Percentiles rank a stretch among this genome's conserved stretches.
These are phyloP conservation scores for Brachyptera putata DNA, from an alignment of 2,888 invertebrate genomes.

Conservation along the genomic window DNA sequence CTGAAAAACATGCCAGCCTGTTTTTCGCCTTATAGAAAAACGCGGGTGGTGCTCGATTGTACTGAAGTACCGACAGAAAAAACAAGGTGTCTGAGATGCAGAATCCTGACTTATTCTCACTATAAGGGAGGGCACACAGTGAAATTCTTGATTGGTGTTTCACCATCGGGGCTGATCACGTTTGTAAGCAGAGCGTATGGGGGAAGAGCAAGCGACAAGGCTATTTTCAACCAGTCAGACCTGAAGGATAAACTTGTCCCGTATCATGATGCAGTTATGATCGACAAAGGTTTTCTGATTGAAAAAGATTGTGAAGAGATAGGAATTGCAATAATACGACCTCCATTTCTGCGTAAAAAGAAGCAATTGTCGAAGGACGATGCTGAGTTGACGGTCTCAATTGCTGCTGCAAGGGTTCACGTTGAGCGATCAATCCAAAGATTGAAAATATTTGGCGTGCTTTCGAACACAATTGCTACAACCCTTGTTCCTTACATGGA, in stretches of 20 bases:
- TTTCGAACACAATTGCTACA: neutral
- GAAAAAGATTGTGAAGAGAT: conserved; percentile 33
- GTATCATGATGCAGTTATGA: conserved; percentile 35
- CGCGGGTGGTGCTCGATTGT: conserved; percentile 24
- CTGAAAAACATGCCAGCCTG: conserved; percentile 24
- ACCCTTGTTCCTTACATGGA: neutral
- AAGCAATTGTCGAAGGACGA: conserved; percentile 29
- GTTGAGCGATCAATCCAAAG: conserved; percentile 34
- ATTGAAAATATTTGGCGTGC: conserved; percentile 19
- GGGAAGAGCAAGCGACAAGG: conserved; percentile 29
- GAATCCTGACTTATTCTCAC: too few species aligned
- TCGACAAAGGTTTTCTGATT: conserved; percentile 37
- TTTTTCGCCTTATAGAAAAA: conserved; percentile 25
- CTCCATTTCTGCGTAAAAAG: conserved; percentile 28
- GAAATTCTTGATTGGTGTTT: conserved; percentile 28
- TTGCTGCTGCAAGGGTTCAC: conserved; percentile 32
- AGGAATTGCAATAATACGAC: conserved; percentile 28
- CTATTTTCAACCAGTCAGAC: conserved; percentile 18
- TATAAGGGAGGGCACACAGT: too few species aligned
- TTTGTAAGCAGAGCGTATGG: conserved; percentile 28
- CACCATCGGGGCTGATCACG: conserved; percentile 28
- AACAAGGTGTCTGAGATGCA: too few species aligned
- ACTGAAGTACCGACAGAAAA: too few species aligned
- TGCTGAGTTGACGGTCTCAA: conserved; percentile 22
- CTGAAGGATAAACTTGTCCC: conserved; percentile 19